phyloP scores from a whole-genome alignment of 2,888 invertebrate species.

The Amphipoea lucens region DNA sequence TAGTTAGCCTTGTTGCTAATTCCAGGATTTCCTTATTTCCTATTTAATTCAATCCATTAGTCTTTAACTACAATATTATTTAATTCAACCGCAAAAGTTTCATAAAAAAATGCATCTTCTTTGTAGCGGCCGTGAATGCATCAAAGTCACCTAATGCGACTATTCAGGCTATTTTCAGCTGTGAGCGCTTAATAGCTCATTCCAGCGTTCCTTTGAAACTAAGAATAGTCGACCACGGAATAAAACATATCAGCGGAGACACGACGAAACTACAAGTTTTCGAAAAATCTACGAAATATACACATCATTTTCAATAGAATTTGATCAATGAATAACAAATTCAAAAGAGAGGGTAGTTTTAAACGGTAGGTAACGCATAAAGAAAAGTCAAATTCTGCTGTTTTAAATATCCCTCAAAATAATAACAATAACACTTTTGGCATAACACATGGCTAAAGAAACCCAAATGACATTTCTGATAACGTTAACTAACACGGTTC shows the following conservation, averaged over 20 bases:
- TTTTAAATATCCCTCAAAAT: neutral
- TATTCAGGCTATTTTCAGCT: slow-evolving; percentile 60
- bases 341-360: accelerated
- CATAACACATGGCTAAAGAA: slow-evolving; percentile 9
- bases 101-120: neutral
- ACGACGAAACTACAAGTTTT: slow-evolving; percentile 48
- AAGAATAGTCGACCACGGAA: slow-evolving; percentile 60
- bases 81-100: neutral
- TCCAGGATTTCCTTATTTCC: slow-evolving; percentile 1
- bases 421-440: slow-evolving; percentile 13
- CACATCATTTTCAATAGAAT: neutral
- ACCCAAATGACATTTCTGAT: slow-evolving; percentile 2
- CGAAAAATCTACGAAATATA: neutral
- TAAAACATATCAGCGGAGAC: slow-evolving; percentile 59
- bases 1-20: neutral
- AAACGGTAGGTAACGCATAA: neutral
- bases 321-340: too few species aligned
- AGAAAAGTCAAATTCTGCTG: neutral
- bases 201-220: slow-evolving; percentile 63
- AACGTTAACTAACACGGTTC: slow-evolving; percentile 9
- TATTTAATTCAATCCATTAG: neutral
- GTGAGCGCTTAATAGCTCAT: slow-evolving; percentile 50
- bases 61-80: neutral
- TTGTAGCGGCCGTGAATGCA: slow-evolving; percentile 19
- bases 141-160: slow-evolving; percentile 37